Percentiles rank a stretch among this genome's conserved stretches.
Conservation (phyloP, 2,797 vertebrate genomes). For the Anabacerthia variegaticeps region DNA sequence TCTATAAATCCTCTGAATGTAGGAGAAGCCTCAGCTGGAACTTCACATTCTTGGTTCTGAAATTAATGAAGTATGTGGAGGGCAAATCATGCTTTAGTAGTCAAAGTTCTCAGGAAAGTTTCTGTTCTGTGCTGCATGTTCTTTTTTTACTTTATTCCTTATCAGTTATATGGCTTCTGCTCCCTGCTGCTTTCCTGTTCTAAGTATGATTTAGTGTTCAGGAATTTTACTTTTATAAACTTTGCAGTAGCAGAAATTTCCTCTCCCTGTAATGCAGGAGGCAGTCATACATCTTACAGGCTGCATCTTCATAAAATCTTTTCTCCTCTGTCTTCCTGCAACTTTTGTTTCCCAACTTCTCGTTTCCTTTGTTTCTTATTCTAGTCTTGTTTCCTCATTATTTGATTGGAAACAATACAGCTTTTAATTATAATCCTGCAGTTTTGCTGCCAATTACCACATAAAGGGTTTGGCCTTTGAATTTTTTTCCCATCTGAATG, state of each 20-base stretch:
- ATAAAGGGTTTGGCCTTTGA: not conserved
- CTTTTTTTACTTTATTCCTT: not conserved
- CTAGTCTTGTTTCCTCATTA: not conserved
- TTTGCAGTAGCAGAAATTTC: constrained; percentile 6
- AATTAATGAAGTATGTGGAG: not conserved
- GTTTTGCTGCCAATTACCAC: not conserved
- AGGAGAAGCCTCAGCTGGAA: not conserved
- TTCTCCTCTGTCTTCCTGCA: not conserved
- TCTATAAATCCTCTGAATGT: not conserved
- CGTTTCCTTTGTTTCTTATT: not conserved
- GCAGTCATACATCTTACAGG: not conserved
- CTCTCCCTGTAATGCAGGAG: not conserved
- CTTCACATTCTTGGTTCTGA: not conserved
- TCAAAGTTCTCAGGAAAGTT: not conserved
- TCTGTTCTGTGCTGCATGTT: not conserved
- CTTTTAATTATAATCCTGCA: not conserved
- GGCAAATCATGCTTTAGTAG: not conserved
- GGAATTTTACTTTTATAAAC: constrained; percentile 36
- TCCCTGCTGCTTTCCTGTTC: constrained; percentile 15
- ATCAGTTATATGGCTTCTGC: not conserved
- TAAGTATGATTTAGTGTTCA: constrained; percentile 13
- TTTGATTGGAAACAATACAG: not conserved
- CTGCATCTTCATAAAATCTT: not conserved
- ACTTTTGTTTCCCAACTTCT: not conserved
- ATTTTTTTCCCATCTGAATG: not conserved